phyloP scores from a whole-genome alignment of 2,888 invertebrate genomes.

The Tachystola acroxantha region DNA sequence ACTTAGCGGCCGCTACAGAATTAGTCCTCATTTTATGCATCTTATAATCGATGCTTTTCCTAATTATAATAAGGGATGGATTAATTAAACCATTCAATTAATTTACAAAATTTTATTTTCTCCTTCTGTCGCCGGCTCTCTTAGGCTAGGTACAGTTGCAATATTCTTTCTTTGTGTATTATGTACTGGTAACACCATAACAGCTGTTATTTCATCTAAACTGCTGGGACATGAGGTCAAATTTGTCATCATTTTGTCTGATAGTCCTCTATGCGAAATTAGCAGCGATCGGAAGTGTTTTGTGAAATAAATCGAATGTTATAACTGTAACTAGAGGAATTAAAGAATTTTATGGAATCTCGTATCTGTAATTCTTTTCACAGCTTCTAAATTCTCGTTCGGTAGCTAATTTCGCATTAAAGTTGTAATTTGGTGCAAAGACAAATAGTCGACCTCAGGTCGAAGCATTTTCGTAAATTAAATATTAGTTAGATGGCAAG shows the following conservation, averaged over 20 bases:
- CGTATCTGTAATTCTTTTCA: too few species aligned
- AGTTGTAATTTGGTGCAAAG: too few species aligned
- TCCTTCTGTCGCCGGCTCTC: constrained; percentile 61
- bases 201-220: constrained; percentile 39
- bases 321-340: too few species aligned
- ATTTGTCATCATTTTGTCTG: constrained; percentile 9
- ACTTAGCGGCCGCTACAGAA: too few species aligned
- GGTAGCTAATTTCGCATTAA: too few species aligned
- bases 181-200: constrained; percentile 72
- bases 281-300: too few species aligned
- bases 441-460: constrained; percentile 25
- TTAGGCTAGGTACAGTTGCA: constrained; percentile 62
- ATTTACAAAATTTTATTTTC: constrained; percentile 74
- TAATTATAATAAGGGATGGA: too few species aligned
- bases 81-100: constrained; percentile 24
- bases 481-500: constrained; percentile 66
- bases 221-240: constrained; percentile 35
- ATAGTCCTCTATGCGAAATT: neutral
- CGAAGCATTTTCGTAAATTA: constrained; percentile 49
- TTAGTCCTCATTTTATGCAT: too few species aligned
- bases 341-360: too few species aligned
- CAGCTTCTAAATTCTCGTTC: too few species aligned
- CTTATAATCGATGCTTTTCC: too few species aligned
- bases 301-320: too few species aligned
- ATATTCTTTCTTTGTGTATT: constrained; percentile 61